A percentile compares a stretch with the other conserved stretches of the same genome.
Conservation (phyloP, 2,888 invertebrate genomes). For the Leptopilina myrica region DNA sequence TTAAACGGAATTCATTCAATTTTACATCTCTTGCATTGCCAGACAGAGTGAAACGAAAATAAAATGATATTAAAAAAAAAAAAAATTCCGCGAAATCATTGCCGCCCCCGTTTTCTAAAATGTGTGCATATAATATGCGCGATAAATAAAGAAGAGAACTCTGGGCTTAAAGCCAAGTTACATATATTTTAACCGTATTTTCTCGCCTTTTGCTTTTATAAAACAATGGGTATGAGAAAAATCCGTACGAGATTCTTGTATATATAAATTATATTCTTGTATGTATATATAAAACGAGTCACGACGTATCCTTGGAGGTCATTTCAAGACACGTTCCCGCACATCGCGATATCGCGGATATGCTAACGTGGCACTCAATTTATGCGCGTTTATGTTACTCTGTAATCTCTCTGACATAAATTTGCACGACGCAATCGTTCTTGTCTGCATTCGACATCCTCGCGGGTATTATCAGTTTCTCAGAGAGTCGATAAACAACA, state of each 20-base stretch:
- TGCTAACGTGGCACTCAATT: constrained; percentile 27
- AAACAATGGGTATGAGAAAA: constrained; percentile 33
- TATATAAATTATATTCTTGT: constrained; percentile 16
- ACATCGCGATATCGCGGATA: constrained; percentile 29
- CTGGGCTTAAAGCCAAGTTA: constrained; percentile 60
- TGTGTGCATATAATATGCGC: neutral
- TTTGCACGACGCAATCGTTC: constrained; percentile 35
- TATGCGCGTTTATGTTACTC: constrained; percentile 33
- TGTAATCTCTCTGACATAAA: constrained; percentile 37
- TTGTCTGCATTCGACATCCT: constrained; percentile 30
- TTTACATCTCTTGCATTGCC: neutral
- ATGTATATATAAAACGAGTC: neutral
- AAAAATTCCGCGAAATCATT: constrained; percentile 53
- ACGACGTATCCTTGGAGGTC: constrained; percentile 35
- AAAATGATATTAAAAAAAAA: constrained; percentile 51
- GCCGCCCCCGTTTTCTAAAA: constrained; percentile 52
- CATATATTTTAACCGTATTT: too few species aligned
- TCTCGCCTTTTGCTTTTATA: neutral
- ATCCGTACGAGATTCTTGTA: constrained; percentile 12
- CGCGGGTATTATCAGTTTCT: constrained; percentile 31
- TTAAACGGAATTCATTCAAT: neutral
- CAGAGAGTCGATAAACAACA: constrained; percentile 17
- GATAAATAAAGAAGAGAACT: constrained; percentile 44
- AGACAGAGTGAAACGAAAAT: constrained; percentile 18
- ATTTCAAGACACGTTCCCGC: constrained; percentile 32